Base-by-base conservation (phyloP, 37 sponge, comb jelly and placozoan genomes). In the Aplysina aerophoba region DNA sequence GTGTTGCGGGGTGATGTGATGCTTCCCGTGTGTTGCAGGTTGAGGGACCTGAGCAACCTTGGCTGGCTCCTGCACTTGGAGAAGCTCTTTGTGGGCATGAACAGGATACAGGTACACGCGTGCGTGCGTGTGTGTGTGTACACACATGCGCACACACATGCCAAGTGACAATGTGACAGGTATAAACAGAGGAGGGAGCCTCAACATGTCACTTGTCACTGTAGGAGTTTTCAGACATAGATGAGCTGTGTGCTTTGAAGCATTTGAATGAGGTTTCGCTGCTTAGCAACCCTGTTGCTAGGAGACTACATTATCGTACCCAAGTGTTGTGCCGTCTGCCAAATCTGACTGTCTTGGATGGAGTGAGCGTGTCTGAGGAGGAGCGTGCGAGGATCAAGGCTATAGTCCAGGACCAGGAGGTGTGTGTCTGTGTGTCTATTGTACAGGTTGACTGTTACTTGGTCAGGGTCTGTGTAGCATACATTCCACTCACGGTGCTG, bases 71-170 rank as follows among this genome's bases (percentile, higher is more conserved):
- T 56, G 11, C 28, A 60, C 27, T 75, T 97, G 35, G 90, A 94
- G 86, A 83, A 96, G 25, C 94, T 97, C 22, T 97, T 92, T 64
- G 81, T 95, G 12, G 96, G 98, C 12, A 91, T 93, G 88, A 97
- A 97, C 83, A 71, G 92, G 11, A 89, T 97, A 40, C 93, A 94
- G 85, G 96, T 96, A 30, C 34, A 35, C 19, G 6, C 17, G 71
- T 27, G 33, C 34, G 2, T 69, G 31, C 19, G 34, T 27, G 71
- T 27, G 34, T 27, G 71, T 27, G 6, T 27, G 33, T 27, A 30
- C 34, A 39, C 38, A 37, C 38, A 37, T n/a, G 8, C 53, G 28
- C 38, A 39, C 53, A 39, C 38, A 39, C 79, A 37, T n/a, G n/a
- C n/a, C n/a, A n/a, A n/a, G n/a, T n/a, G n/a, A n/a, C n/a, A n/a